Conservation (phyloP, 2,113 vertebrate species). For the Boleophthalmus pectinirostris region DNA sequence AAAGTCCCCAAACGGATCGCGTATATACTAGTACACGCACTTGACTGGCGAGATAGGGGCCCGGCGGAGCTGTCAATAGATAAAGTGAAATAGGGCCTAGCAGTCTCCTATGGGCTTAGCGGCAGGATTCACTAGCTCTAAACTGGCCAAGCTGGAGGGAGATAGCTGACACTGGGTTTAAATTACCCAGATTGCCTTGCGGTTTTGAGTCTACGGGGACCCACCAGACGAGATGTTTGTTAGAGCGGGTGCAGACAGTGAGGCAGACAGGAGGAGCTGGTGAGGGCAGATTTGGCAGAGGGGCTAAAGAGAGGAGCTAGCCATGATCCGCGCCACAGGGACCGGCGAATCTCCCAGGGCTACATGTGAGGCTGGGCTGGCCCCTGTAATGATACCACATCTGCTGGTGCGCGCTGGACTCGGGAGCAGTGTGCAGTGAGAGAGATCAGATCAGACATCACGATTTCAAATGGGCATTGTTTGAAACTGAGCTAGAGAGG, state of each 20-base stretch:
- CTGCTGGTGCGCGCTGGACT: neutral
- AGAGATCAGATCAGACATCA: neutral
- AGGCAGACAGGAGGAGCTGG: constrained; percentile 72
- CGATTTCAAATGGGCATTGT: too few relatives aligned
- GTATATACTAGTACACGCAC: constrained; percentile 73
- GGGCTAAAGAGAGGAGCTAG: constrained; percentile 65
- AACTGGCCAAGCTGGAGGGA: constrained; percentile 69
- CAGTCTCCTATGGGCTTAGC: constrained; percentile 76
- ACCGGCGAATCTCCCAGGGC: constrained; percentile 33
- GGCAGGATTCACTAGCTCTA: constrained; percentile 75
- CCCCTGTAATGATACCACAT: neutral
- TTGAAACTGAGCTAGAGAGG: too few relatives aligned
- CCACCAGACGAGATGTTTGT: constrained; percentile 77
- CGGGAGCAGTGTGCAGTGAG: neutral
- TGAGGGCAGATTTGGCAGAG: constrained; percentile 77
- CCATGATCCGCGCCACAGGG: constrained; percentile 68
- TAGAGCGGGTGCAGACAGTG: constrained; percentile 76
- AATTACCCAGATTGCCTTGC: constrained; percentile 84
- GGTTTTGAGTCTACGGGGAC: constrained; percentile 74
- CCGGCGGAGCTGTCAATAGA: constrained; percentile 74
- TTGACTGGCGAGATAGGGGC: constrained; percentile 69
- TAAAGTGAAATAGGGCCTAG: constrained; percentile 80
- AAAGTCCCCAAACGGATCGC: constrained; percentile 82
- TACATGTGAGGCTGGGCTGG: constrained; percentile 18
- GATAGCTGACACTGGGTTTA: constrained; percentile 77